phyloP scores from a whole-genome alignment of 2,113 vertebrate genomes.

The Lamprologus callipterus region DNA sequence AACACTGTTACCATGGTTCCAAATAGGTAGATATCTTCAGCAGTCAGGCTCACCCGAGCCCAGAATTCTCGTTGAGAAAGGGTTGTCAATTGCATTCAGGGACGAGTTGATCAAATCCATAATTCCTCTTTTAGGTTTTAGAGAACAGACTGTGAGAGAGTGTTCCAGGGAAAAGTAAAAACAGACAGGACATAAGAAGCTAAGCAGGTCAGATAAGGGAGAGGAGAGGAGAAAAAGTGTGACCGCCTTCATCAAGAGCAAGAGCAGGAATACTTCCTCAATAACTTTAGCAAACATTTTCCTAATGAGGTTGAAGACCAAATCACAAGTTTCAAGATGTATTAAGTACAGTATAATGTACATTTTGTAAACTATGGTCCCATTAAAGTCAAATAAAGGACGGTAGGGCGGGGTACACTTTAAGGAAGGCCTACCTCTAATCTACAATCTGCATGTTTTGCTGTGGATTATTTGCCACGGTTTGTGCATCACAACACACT shows the following conservation, averaged over 20 bases:
- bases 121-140: not conserved
- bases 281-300: not conserved
- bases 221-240: not conserved
- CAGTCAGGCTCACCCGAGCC: not conserved
- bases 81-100: too few species aligned
- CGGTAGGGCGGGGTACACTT: not conserved
- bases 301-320: not conserved
- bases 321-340: not conserved
- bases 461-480: not conserved
- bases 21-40: too few species aligned
- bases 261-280: not conserved
- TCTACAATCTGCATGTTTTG: not conserved
- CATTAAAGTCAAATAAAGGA: not conserved
- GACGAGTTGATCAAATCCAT: not conserved
- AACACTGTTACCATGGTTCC: too few species aligned
- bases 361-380: not conserved
- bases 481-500: not conserved
- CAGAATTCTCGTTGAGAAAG: too few species aligned
- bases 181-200: not conserved
- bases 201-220: not conserved
- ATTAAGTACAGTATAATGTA: not conserved
- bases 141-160: not conserved
- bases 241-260: not conserved
- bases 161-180: too few species aligned
- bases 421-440: not conserved